Base-by-base conservation (phyloP, 2,888 invertebrate species). In the Cancer borealis region DNA sequence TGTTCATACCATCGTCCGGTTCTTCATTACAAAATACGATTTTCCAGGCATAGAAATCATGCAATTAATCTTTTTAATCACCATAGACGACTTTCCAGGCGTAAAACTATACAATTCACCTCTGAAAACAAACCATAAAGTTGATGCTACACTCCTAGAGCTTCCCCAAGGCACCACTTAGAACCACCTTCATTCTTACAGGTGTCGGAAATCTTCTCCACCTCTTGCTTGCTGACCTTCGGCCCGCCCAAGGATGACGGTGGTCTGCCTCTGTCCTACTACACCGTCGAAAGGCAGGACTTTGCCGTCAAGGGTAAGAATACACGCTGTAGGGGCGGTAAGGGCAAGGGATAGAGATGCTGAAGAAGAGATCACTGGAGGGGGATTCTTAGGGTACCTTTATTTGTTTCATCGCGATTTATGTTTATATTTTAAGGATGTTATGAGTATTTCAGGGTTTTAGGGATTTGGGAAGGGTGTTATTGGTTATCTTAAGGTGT, bases 231-330 rank as follows among this genome's bases (percentile, higher is more conserved):
- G 94, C 96, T 96, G 6, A 97, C 97, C 17, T 99, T 99, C 98
- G 98, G 98, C 96, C 97, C 98, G 60, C 98, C 98, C 4, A 97
- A 97, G 96, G 99, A 99, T 96, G 98, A 98, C 96, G 99, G 99
- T 96, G 99, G 99, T 91, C 97, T 98, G 92, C 98, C 98, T 17
- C 97, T 99, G 95, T 96, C 97, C 2, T 98, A 98, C 97, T 99
- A 99, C 96, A 97, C 98, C 88, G 97, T 99, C 96, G 99, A 99
- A 97, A 97, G 98, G 96, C 98, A 97, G 96, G 97, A 97, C 96
- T 96, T 96, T 96, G 97, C 97, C 96, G 96, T 97, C 3, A 97
- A 97, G 96, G 97, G 97, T 96, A 94, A 94, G 88, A 14, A 39
- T 3, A 0, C 90, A 90, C 26, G 10, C 54, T 26, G 60, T 21